A percentile compares a stretch with the other conserved stretches of the same genome.
phyloP scores from a whole-genome alignment of 2,797 vertebrate species.

The Urophycis tenuis region DNA sequence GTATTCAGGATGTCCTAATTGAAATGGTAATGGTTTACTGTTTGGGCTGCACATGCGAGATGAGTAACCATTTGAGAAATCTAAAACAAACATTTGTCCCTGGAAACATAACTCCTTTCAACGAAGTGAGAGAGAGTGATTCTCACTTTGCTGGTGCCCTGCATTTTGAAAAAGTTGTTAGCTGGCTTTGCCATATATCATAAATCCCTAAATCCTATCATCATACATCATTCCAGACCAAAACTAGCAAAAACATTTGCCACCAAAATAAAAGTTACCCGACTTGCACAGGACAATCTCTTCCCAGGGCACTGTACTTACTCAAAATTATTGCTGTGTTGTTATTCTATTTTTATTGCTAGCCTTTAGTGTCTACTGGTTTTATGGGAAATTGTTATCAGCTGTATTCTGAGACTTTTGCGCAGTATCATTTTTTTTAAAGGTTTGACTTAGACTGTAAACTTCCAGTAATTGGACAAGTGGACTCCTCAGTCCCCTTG shows the following conservation, averaged over 20 bases:
- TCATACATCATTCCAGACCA: not conserved
- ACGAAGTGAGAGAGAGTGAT: too few species aligned
- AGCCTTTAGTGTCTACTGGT: not conserved
- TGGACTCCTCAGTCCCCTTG: not conserved
- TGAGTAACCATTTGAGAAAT: not conserved
- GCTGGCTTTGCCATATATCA: not conserved
- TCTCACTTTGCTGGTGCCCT: not conserved
- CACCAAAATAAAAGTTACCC: not conserved
- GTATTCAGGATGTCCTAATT: not conserved
- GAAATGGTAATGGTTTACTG: not conserved
- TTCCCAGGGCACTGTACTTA: not conserved
- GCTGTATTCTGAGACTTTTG: not conserved
- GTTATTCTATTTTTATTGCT: conserved; percentile 4
- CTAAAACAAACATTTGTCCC: not conserved
- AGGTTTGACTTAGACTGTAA: not conserved
- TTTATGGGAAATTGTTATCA: not conserved
- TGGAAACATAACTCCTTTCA: not conserved
- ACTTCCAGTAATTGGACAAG: not conserved
- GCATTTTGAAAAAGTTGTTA: not conserved
- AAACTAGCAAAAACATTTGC: conserved; percentile 1
- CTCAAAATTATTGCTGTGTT: not conserved
- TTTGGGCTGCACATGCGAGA: not conserved
- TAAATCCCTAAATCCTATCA: not conserved
- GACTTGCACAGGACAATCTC: not conserved
- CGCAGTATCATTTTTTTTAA: not conserved